phyloP scores from a whole-genome alignment of 2,888 invertebrate genomes.

The Carcina quercana region DNA sequence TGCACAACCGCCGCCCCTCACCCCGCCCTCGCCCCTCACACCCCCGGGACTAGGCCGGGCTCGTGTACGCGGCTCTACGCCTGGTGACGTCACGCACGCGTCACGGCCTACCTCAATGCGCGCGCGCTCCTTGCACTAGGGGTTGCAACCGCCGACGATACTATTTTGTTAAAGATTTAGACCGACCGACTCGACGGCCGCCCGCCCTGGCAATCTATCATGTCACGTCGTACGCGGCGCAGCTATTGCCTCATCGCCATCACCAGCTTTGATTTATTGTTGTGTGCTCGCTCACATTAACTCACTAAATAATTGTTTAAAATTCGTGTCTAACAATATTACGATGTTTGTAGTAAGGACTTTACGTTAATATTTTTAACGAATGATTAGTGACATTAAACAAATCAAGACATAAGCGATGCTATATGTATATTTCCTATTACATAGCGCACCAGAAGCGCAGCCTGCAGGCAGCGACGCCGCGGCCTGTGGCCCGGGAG shows the following conservation, averaged over 20 bases:
- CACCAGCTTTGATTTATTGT: slow-evolving; percentile 11
- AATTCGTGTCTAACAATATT: background rate
- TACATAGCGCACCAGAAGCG: no score
- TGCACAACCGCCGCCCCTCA: slow-evolving; percentile 59
- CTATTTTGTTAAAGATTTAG: slow-evolving; percentile 53
- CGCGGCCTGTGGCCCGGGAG: slow-evolving; percentile 16
- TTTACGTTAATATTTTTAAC: no score
- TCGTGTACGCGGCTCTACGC: slow-evolving; percentile 33
- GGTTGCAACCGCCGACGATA: slow-evolving; percentile 63
- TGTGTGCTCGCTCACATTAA: slow-evolving; percentile 2
- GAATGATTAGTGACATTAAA: no score
- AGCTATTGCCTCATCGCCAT: no score
- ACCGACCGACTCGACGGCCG: no score
- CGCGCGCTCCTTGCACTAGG: slow-evolving; percentile 66
- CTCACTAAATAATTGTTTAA: background rate
- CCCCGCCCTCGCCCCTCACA: slow-evolving; percentile 32
- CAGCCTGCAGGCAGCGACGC: slow-evolving; percentile 17
- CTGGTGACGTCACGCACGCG: slow-evolving; percentile 65
- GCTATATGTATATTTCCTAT: no score
- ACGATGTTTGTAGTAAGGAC: no score
- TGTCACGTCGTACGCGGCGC: no score
- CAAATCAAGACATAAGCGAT: no score
- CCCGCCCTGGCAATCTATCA: no score
- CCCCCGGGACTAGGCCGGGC: slow-evolving; percentile 56
- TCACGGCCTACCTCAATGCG: slow-evolving; percentile 77